These are phyloP conservation scores for Cerceris rybyensis DNA, from an alignment of 2,888 invertebrate genomes.

Conservation along the genomic window DNA sequence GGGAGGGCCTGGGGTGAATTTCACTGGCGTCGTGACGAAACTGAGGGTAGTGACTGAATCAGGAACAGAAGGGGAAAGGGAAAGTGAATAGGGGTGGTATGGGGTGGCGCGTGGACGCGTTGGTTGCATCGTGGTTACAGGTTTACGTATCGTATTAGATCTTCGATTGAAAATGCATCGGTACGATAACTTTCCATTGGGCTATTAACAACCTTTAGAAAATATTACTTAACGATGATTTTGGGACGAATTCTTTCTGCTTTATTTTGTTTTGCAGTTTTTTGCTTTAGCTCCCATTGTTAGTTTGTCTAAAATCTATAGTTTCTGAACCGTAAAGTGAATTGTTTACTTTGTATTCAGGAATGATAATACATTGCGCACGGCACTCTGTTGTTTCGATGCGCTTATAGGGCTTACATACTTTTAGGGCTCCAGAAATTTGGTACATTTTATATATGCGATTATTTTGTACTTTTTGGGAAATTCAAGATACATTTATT, in stretches of 20 bases:
- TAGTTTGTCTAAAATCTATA: too few relatives aligned
- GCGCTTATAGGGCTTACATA: too few relatives aligned
- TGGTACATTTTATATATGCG: too few relatives aligned
- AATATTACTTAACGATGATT: too few relatives aligned
- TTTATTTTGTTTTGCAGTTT: background rate
- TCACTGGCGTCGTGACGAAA: constrained; percentile 53
- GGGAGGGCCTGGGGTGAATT: constrained; percentile 27
- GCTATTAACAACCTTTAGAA: background rate
- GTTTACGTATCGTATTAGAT: constrained; percentile 31
- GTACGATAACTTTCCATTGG: constrained; percentile 9
- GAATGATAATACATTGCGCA: too few relatives aligned
- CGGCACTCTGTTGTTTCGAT: too few relatives aligned
- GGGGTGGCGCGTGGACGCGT: constrained; percentile 23
- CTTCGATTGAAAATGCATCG: constrained; percentile 29
- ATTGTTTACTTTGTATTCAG: background rate
- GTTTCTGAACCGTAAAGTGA: background rate
- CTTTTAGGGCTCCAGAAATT: too few relatives aligned
- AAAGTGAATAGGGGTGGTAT: constrained; percentile 31
- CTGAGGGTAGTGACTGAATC: constrained; percentile 55
- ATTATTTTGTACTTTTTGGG: too few relatives aligned
- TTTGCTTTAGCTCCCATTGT: too few relatives aligned
- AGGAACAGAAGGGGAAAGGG: constrained; percentile 10
- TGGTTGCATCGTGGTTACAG: constrained; percentile 49
- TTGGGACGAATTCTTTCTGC: too few relatives aligned
- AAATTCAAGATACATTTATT: too few relatives aligned